Base-by-base conservation (phyloP, 2,797 vertebrate genomes). In the Sebastes matsubarae region DNA sequence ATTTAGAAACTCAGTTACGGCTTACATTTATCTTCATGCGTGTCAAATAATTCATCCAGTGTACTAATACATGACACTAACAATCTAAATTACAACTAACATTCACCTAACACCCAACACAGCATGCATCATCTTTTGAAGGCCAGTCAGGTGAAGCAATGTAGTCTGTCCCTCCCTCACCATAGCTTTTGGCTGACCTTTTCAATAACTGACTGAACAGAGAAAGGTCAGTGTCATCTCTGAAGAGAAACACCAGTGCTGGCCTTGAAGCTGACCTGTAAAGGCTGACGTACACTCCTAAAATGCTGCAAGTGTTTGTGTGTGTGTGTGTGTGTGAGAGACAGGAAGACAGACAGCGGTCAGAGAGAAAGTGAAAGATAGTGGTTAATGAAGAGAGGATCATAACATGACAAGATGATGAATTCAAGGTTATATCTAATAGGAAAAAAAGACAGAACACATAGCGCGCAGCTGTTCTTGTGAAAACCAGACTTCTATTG, bases 201-300 rank as follows among this genome's bases (percentile, higher is more conserved):
- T 84, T 67, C 66, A 63, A 38, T 58, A 50, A 77, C 57, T 38
- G 65, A 61, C 54, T 66, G 63, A 57, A 79, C 18, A 58, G 59
- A 54, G 12, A 85, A 87, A 89, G 87, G 87, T 84, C 70, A 75
- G 64, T 34, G 4, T 79, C 60, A 6, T 50, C 63, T 76, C 38
- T 85, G 77, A 77, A 69, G 82, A 75, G 75, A 68, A 82, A 81
- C 16, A 2, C 32, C 72, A 73, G 52, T n/a, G 2, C 46, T 46
- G 36, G 69, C 85, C 79, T 74, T 80, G 46, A 74, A 29, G 46
- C 60, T 58, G 68, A 83, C 29, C 46, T 59, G 69, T 18, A 50
- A 24, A 66, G 22, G 60, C 60, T 74, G 75, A 80, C 55, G 11
- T 30, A 68, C 8, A 42, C 14, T 80, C 60, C 3, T 6, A 22